phyloP scores from a whole-genome alignment of 2,888 invertebrate species.

The Eueremaeus valkanovi region DNA sequence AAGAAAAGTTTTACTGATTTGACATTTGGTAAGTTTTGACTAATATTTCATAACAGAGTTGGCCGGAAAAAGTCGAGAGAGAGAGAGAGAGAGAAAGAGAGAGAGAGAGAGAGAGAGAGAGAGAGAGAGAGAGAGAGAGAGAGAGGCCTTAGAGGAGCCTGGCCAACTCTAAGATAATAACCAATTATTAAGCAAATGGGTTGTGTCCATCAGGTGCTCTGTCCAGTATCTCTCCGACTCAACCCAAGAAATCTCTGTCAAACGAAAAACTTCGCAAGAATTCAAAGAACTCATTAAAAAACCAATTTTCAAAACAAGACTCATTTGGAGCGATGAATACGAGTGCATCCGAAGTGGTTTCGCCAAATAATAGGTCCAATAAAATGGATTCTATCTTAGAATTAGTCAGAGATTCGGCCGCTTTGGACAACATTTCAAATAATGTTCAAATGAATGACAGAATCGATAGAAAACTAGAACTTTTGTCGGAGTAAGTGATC shows the following conservation, averaged over 20 bases:
- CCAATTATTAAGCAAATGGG: neutral
- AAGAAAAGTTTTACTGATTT: constrained; percentile 39
- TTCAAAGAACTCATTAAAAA: neutral
- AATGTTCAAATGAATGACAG: neutral
- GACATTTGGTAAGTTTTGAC: constrained; percentile 33
- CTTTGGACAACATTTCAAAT: neutral
- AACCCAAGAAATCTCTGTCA: neutral
- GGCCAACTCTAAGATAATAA: neutral
- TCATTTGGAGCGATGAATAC: neutral
- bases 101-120: too few relatives aligned
- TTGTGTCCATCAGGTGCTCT: constrained; percentile 1
- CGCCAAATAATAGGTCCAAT: neutral
- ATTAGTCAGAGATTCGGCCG: neutral
- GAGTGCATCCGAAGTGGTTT: neutral
- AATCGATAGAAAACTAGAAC: neutral
- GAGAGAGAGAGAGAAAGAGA: too few relatives aligned
- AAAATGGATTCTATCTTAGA: constrained; percentile 21
- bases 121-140: too few relatives aligned
- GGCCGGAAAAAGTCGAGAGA: too few relatives aligned
- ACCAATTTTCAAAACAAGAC: neutral
- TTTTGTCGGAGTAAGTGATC: neutral
- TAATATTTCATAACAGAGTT: too few relatives aligned
- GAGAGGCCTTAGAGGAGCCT: too few relatives aligned
- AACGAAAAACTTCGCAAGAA: neutral
- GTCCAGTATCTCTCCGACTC: neutral